Base-by-base conservation (phyloP, 2,113 vertebrate genomes). In the Eira barbara region DNA sequence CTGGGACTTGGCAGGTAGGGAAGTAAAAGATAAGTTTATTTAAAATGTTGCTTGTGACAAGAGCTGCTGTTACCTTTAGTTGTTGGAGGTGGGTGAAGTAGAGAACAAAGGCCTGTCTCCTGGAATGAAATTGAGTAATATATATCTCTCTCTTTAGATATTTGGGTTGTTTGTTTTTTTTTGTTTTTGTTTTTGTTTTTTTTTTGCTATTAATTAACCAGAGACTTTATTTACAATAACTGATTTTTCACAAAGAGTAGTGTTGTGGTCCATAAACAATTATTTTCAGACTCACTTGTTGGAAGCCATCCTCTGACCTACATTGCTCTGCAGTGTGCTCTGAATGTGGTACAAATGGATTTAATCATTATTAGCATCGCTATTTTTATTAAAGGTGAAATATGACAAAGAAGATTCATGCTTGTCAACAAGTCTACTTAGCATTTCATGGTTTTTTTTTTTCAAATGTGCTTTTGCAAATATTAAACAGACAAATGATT, bases 401-500 rank as follows among this genome's bases (percentile, higher is more conserved):
- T 86, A 97, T 79, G 91, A 96, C 91, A 96, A 76, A 88, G 29
- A 96, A 12, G 73, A 94, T 81, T 95, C 95, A 67, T 97, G 78
- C 94, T 98, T 96, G 96, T 97, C 96, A 96, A 94, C 74, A 98
- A 94, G 55, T 36, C 89, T 89, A 89, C 88, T 97, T 97, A 98
- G 89, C 67, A 96, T n/a, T 82, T 92, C 61, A 83, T 82, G 78
- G 73, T 97, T 95, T 97, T 95, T 42, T 42, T 76, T 95, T 97
- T 96, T 61, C 94, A 95, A 98, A 97, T 93, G 67, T 86, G 97
- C 67, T 94, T 97, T 87, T 96, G 93, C 73, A 98, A 97, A 97
- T 96, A 97, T 97, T 94, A 98, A 91, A 79, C 95, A 95, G 94
- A 97, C 93, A 96, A 97, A 96, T 80, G 93, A 94, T 94, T 97